Percentiles rank a stretch among this genome's conserved stretches.
Evolutionary conservation across 2,888 invertebrate species (phyloP).

Genomic region (Mellilla xanthometata): DNA sequence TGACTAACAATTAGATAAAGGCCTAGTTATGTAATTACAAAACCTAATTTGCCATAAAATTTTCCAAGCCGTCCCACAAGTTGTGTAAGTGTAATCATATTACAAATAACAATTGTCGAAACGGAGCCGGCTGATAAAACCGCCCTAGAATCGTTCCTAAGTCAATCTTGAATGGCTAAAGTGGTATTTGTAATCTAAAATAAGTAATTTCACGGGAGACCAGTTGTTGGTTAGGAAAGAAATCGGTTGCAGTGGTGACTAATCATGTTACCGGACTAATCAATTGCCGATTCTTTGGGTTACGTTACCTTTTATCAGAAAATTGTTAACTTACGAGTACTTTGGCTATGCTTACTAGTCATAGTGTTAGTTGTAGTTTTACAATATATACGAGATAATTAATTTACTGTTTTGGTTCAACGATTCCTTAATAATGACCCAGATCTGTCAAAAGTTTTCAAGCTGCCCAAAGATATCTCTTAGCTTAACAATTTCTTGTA

Average conservation of each 20-base stretch:
- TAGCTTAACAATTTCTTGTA: too few species aligned
- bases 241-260: slow-evolving; percentile 22
- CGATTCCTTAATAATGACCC: too few species aligned
- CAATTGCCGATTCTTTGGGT: slow-evolving; percentile 17
- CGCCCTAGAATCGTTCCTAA: slow-evolving; percentile 18
- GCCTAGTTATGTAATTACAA: too few species aligned
- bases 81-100: slow-evolving; percentile 24
- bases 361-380: too few species aligned
- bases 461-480: too few species aligned
- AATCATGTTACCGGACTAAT: slow-evolving; percentile 18
- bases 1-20: too few species aligned
- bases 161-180: slow-evolving; percentile 27
- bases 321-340: too few species aligned
- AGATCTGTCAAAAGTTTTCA: too few species aligned
- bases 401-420: too few species aligned
- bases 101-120: slow-evolving; percentile 25
- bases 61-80: slow-evolving; percentile 11
- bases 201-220: slow-evolving; percentile 42
- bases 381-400: too few species aligned
- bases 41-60: neutral
- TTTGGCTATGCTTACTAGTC: too few species aligned
- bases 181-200: slow-evolving; percentile 32
- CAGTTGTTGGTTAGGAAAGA: slow-evolving; percentile 27
- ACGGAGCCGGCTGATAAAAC: slow-evolving; percentile 27
- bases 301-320: slow-evolving; percentile 8